A percentile compares a stretch with the other conserved stretches of the same genome.
phyloP scores from a whole-genome alignment of 2,888 invertebrate genomes.

The Eustalomyia histrio region DNA sequence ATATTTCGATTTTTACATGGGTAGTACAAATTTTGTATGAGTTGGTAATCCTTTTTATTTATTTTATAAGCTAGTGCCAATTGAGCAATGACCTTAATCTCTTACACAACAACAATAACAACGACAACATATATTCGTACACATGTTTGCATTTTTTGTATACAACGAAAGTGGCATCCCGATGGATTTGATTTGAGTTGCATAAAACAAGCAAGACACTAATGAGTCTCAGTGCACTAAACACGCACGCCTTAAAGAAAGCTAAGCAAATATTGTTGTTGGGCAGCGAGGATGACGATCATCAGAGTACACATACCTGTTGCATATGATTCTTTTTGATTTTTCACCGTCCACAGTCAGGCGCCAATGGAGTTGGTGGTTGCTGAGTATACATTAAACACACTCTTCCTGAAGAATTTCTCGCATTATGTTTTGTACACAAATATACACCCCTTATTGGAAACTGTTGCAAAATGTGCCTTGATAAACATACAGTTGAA shows the following conservation, averaged over 20 bases:
- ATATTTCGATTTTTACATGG: too few relatives aligned
- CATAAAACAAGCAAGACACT: slow-evolving; percentile 69
- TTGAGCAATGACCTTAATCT: slow-evolving; percentile 53
- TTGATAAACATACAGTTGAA: slow-evolving; percentile 50
- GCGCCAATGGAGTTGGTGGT: slow-evolving; percentile 45
- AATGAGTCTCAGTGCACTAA: slow-evolving; percentile 68
- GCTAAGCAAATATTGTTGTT: slow-evolving; percentile 29
- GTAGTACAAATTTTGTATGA: too few relatives aligned
- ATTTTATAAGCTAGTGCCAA: slow-evolving; percentile 13
- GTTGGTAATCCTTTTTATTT: too few relatives aligned
- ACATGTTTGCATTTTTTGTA: slow-evolving; percentile 18
- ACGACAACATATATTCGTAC: background rate
- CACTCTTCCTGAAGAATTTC: slow-evolving; percentile 42
- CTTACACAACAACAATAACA: slow-evolving; percentile 4
- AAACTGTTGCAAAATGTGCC: slow-evolving; percentile 34
- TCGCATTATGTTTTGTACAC: slow-evolving; percentile 36
- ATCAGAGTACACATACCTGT: slow-evolving; percentile 37
- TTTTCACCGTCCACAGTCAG: slow-evolving; percentile 56
- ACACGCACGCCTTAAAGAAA: slow-evolving; percentile 49
- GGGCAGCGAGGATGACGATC: background rate
- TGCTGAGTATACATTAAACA: slow-evolving; percentile 8
- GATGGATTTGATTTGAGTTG: slow-evolving; percentile 71
- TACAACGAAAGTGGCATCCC: slow-evolving; percentile 31
- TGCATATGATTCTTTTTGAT: slow-evolving; percentile 47
- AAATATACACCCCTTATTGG: slow-evolving; percentile 23